Evolutionary conservation across 2,113 vertebrate genomes (phyloP).

Genomic region (Oreochromis niloticus): DNA sequence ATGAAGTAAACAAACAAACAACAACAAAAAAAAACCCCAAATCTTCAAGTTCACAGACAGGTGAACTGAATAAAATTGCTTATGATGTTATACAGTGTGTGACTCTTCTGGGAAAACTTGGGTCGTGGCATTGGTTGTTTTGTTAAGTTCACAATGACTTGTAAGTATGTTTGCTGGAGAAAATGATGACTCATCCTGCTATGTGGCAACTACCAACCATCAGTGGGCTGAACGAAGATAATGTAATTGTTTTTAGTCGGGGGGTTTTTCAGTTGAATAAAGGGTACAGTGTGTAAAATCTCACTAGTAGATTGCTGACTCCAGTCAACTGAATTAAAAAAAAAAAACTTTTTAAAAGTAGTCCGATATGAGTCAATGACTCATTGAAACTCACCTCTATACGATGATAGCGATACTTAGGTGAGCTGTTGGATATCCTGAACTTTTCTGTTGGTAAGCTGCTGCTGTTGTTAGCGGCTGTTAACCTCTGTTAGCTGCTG

Average conservation of each 20-base stretch:
- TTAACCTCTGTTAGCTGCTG: not conserved
- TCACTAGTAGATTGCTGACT: not conserved
- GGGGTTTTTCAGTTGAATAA: not conserved
- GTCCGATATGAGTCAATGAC: not conserved
- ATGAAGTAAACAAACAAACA: not conserved
- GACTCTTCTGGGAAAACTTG: not conserved
- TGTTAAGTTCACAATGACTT: not conserved
- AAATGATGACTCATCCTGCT: not conserved
- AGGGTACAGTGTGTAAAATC: not conserved
- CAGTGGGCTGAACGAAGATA: not conserved
- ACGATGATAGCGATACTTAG: not conserved
- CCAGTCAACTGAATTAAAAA: not conserved
- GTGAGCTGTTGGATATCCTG: not conserved
- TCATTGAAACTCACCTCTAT: not conserved
- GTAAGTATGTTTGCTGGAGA: not conserved
- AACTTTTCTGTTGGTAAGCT: not conserved
- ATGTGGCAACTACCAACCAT: not conserved
- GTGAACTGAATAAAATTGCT: not conserved
- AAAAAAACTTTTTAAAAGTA: not conserved
- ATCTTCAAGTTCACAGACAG: not conserved
- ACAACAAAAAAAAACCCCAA: not conserved
- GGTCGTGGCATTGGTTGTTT: not conserved
- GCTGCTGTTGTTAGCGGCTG: not conserved
- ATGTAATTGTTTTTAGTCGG: not conserved
- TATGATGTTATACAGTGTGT: not conserved